A percentile compares a stretch with the other conserved stretches of the same genome.
These are phyloP conservation scores for Bradypus variegatus DNA, from an alignment of 2,797 vertebrate species.

Conservation along the genomic window DNA sequence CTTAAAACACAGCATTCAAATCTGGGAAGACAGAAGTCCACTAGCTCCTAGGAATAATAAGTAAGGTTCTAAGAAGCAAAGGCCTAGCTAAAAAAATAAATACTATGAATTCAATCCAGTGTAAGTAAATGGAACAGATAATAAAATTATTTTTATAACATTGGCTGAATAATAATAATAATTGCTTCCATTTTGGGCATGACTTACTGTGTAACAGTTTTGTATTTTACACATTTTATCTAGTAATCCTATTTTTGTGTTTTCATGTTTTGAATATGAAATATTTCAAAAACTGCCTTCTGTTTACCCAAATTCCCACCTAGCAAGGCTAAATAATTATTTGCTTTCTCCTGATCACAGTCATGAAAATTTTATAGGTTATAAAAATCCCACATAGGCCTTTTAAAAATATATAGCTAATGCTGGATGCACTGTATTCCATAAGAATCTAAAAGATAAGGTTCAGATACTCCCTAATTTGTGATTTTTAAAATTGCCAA, in stretches of 20 bases:
- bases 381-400: conserved; percentile 9
- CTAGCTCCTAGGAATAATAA: conserved; percentile 5
- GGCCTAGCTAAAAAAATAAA: background rate
- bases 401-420: background rate
- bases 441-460: conserved; percentile 8
- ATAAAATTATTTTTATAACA: conserved; percentile 23
- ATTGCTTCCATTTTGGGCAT: background rate
- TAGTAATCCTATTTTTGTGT: background rate
- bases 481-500: background rate
- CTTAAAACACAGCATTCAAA: background rate
- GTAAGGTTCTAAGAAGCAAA: conserved; percentile 21
- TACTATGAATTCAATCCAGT: background rate
- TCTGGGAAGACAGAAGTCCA: background rate
- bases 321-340: background rate
- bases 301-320: conserved; percentile 25
- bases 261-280: background rate
- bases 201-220: background rate
- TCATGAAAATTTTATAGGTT: conserved; percentile 25
- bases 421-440: background rate
- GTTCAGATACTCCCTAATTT: background rate
- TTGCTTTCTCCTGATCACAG: conserved; percentile 18
- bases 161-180: background rate
- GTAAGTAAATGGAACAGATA: background rate
- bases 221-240: background rate
- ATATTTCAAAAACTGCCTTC: conserved; percentile 26